Conservation (phyloP, 2,888 invertebrate genomes). For the Barypeithes pellucidus region DNA sequence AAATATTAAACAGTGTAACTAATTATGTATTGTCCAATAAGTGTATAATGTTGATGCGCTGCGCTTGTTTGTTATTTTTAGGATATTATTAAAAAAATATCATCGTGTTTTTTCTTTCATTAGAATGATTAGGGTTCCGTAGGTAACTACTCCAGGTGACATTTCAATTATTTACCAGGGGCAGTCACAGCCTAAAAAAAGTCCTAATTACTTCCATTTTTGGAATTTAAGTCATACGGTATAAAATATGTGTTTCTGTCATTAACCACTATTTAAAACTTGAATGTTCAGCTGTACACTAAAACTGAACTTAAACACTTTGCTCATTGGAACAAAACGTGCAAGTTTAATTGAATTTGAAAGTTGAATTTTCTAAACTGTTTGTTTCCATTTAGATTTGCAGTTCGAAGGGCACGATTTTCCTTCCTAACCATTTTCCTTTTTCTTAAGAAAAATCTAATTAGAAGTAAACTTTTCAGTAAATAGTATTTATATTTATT, state of each 20-base stretch:
- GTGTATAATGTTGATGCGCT: neutral
- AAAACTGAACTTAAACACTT: conserved; percentile 4
- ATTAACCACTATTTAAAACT: too few relatives aligned
- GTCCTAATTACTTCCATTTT: too few relatives aligned
- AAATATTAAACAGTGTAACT: neutral
- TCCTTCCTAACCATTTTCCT: conserved; percentile 36
- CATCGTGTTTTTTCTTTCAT: too few relatives aligned
- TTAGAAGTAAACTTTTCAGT: conserved; percentile 31
- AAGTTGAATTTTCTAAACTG: conserved; percentile 56
- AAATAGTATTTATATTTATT: conserved; percentile 17
- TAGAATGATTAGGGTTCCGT: too few relatives aligned
- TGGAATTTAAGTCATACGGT: too few relatives aligned
- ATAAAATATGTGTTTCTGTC: too few relatives aligned
- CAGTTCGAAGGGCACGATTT: conserved; percentile 38
- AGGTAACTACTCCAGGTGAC: too few relatives aligned
- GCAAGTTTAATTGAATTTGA: conserved; percentile 58
- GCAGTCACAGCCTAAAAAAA: too few relatives aligned
- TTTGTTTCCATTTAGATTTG: conserved; percentile 56
- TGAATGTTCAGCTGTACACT: conserved; percentile 17
- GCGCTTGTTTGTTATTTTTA: too few relatives aligned
- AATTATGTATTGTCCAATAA: neutral
- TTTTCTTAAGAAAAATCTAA: conserved; percentile 42
- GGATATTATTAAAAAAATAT: too few relatives aligned
- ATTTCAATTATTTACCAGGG: too few relatives aligned
- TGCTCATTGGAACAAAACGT: conserved; percentile 42